Evolutionary conservation across 2,797 vertebrate species (phyloP), one percentile per base, ranked within the genome.

Genomic region (Falco columbarius): DNA sequence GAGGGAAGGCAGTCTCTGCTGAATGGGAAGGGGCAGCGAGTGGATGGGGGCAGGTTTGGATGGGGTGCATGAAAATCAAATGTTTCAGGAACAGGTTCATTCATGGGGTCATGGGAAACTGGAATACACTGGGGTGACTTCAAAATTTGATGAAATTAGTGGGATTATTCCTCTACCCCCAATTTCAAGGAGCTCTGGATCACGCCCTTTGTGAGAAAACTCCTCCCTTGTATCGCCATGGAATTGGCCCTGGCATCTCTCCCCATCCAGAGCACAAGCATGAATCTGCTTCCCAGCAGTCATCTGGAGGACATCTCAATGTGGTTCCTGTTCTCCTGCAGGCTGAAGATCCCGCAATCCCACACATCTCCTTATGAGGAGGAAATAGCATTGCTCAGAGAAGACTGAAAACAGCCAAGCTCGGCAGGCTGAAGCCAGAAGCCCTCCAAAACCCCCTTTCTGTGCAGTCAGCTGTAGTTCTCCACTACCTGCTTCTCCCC

Each of bases 1-100:
- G 10, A 21, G 29, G 49, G 44, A 44, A 68, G 14, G 38, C 12
- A 65, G 30, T 5, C 17, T 62, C 61, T 84, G 32, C 21, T 42
- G 40, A 34, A 62, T 21, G 30, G 22, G 5, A 21, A 3, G 0
- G 27, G 38, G 19, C 8, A 3, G 9, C n/a, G 55, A 67, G 29
- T 16, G 58, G 21, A 7, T 21, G 26, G 14, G 26, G 6, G 10
- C 29, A 73, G 30, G 32, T 86, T 61, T 86, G 70, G 40, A 27
- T 20, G 63, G 89, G 10, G 16, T 23, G 32, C 12, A 80, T 71
- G 54, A 55, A 81, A 81, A 77, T 0, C 47, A 75, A 42, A 70
- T 18, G 22, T 29, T 67, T 76, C 29, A 27, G 22, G 34, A 29
- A 38, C 0, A 0, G 26, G 24, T 71, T 94, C 3, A 0, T 42